Conservation (phyloP, 2,113 vertebrate species). For the Rallus limicola region DNA sequence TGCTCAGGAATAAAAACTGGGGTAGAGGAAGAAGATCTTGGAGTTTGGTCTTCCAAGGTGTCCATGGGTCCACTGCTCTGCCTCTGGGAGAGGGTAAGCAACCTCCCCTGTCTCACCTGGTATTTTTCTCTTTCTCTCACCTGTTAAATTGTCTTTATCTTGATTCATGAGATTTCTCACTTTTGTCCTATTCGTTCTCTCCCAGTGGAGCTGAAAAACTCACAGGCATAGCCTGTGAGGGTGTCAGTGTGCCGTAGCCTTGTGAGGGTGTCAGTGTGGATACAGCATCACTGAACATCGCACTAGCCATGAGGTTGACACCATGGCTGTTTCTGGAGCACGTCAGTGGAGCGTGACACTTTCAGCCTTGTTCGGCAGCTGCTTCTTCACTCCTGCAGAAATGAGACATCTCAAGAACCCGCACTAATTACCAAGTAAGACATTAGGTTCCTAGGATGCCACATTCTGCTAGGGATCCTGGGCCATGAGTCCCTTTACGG, state of each 20-base stretch:
- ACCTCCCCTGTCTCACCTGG: background rate
- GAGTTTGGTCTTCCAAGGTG: background rate
- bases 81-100: background rate
- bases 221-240: background rate
- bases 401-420: background rate
- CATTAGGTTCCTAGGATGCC: background rate
- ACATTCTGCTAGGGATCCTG: background rate
- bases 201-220: background rate
- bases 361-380: background rate
- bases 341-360: background rate
- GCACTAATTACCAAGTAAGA: background rate
- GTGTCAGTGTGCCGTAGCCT: background rate
- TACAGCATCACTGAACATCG: background rate
- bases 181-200: background rate
- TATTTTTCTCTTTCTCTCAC: background rate
- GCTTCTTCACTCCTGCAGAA: background rate
- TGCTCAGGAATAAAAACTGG: background rate
- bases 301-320: background rate
- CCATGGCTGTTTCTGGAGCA: background rate
- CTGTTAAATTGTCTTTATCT: background rate
- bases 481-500: background rate
- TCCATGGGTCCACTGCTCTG: background rate
- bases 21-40: background rate
- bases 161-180: background rate
- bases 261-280: background rate